These are phyloP conservation scores for Dryococelus australis DNA, from an alignment of 2,888 invertebrate genomes.

Conservation along the genomic window DNA sequence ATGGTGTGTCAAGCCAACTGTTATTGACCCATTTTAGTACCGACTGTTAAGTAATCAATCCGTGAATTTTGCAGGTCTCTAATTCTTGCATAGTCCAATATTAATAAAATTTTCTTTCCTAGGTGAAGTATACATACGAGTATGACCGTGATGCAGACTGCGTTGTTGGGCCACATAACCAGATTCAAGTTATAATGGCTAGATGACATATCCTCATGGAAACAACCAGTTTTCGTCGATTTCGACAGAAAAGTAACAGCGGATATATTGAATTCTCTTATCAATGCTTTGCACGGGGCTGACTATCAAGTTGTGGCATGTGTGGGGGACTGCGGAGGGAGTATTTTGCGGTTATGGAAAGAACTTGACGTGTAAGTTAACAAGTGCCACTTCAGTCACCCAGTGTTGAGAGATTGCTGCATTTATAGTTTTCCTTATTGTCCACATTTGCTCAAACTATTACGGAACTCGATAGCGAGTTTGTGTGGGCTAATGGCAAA, in stretches of 20 bases:
- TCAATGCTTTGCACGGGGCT: slow-evolving; percentile 41
- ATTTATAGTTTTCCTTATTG: slow-evolving; percentile 50
- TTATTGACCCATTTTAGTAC: no score
- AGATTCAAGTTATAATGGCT: slow-evolving; percentile 49
- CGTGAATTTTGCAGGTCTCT: no score
- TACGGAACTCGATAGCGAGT: slow-evolving; percentile 51
- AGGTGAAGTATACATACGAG: not conserved
- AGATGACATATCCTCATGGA: slow-evolving; percentile 48
- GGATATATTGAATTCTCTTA: slow-evolving; percentile 45
- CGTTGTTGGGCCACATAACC: slow-evolving; percentile 30
- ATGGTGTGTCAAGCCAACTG: not conserved
- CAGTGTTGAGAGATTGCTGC: slow-evolving; percentile 45
- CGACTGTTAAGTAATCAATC: no score
- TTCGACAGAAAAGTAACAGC: slow-evolving; percentile 53
- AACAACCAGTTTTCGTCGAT: slow-evolving; percentile 48
- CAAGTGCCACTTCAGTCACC: slow-evolving; percentile 48
- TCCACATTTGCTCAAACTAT: no score
- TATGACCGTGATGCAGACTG: no score
- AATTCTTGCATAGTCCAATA: no score
- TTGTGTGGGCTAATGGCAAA: slow-evolving; percentile 30
- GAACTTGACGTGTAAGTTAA: slow-evolving; percentile 46
- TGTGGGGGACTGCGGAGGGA: slow-evolving; percentile 47
- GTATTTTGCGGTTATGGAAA: slow-evolving; percentile 50
- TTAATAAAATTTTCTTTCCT: not conserved
- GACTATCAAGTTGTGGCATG: not conserved